Evolutionary conservation across 2,797 vertebrate genomes (phyloP), one percentile per base, ranked within the genome.

Genomic region (Champsocephalus esox): DNA sequence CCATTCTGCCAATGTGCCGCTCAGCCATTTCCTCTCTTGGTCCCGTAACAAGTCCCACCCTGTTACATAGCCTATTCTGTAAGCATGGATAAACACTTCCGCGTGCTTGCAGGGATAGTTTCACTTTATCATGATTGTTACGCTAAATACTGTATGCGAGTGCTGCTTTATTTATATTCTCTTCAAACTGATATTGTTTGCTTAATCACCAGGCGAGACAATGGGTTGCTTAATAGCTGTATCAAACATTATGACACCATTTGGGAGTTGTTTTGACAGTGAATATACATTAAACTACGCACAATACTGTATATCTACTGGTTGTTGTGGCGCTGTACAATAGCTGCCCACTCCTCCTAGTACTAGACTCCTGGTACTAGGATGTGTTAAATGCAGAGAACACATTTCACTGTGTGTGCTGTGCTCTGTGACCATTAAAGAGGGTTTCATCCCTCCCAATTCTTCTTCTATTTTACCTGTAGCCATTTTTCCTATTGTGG

Each of bases 1-100:
- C 84, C 81, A 81, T 84, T 48, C 79, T 84, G 81, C 81, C 86
- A 87, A 24, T 38, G 24, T 70, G 66, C 64, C 32, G 43, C 62
- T 63, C 72, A 67, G 51, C 57, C 34, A 32, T 64, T 72, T 9
- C 43, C 68, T 76, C 71, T 63, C 66, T 69, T 58, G 13, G 49
- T 19, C 62, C 45, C 14, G 55, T 51, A 78, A 61, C 75, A 63
- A 79, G 73, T 67, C 77, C 75, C 73, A 73, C 77, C 82, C 62
- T 73, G 41, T 38, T 79, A 65, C 55, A 63, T 1, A 50, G 41
- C 73, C 54, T 63, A 10, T 78, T 80, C 68, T 68, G 64, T 51
- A 24, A 70, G 67, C 57, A 58, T 55, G 57, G 54, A 84, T 82
- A 66, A 82, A 85, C 77, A 77, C 83, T 70, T 73, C 65, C 70